Base-by-base conservation (phyloP, 2,113 vertebrate genomes). In the Pterophyllum scalare region DNA sequence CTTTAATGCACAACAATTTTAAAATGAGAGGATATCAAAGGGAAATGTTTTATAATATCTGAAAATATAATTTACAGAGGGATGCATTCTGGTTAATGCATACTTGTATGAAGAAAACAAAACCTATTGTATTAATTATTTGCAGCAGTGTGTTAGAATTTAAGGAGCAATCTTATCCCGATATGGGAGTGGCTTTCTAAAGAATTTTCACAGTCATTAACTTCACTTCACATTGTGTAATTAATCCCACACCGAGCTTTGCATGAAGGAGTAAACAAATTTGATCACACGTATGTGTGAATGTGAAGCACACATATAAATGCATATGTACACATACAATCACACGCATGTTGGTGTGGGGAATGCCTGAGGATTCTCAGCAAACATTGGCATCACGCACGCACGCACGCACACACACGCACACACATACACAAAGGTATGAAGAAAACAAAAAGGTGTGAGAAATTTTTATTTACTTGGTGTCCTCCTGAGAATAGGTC, bases 221-320 rank as follows among this genome's bases (percentile, higher is more conserved):
- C 77, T 54, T 14, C 56, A 14, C 74, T 85, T 79, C 26, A n/a
- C 57, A 80, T 77, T 59, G 15, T 46, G 17, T 78, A 84, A 83
- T 86, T 60, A 86, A 79, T 79, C 85, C 64, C 82, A 81, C 82
- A 70, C 80, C 59, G 80, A 85, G 59, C 62, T 54, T 59, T 14
- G 1, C 12, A 72, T 72, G 83, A 83, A 60, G 54, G n/a, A 4
- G 59, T 33, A 59, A 84, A 87, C 65, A 79, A 35, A 64, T 59
- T 60, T 64, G 17, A 84, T 59, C 40, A 59, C 35, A 79, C 26
- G 28, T 49, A 54, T 6, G 1, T 46, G 26, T 5, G 31, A 59
- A 79, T 28, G 22, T 20, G n/a, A 84, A 75, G n/a, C 61, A 54
- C 31, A 17, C 8, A 22, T 20, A 40, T 8, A 38, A 31, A 74